Conservation (phyloP, 2,797 vertebrate genomes). For the Xyrichtys novacula region DNA sequence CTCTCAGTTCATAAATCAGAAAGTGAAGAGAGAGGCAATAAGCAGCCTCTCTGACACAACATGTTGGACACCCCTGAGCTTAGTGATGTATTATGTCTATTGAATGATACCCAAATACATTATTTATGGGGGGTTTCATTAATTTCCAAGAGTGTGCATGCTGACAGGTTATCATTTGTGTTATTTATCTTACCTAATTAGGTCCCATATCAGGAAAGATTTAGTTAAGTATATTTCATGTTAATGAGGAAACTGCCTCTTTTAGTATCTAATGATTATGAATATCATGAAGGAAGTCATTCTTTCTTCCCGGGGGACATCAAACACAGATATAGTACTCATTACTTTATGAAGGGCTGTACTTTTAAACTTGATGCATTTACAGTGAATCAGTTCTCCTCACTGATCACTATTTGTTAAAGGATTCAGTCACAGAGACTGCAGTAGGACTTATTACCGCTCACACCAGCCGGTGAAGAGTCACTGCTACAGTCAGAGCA, state of each 20-base stretch:
- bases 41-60: conserved; percentile 3
- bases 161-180: not conserved
- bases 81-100: conserved; percentile 20
- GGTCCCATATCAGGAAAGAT: not conserved
- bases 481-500: not conserved
- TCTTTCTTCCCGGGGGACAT: not conserved
- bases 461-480: conserved; percentile 1
- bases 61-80: conserved; percentile 44
- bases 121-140: conserved; percentile 9
- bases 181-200: conserved; percentile 5
- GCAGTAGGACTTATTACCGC: conserved; percentile 1
- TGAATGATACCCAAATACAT: conserved; percentile 13
- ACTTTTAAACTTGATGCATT: not conserved
- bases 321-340: not conserved
- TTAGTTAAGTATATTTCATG: not conserved
- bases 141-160: not conserved
- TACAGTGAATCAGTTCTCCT: not conserved
- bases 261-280: not conserved
- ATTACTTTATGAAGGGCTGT: not conserved
- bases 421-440: conserved; percentile 22
- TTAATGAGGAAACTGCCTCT: not conserved
- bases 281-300: not conserved
- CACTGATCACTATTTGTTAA: conserved; percentile 11
- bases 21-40: conserved; percentile 28
- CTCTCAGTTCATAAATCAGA: conserved; percentile 65